Base-by-base conservation (phyloP, 1,140 invertebrate genomes). In the Cydia pomonella region DNA sequence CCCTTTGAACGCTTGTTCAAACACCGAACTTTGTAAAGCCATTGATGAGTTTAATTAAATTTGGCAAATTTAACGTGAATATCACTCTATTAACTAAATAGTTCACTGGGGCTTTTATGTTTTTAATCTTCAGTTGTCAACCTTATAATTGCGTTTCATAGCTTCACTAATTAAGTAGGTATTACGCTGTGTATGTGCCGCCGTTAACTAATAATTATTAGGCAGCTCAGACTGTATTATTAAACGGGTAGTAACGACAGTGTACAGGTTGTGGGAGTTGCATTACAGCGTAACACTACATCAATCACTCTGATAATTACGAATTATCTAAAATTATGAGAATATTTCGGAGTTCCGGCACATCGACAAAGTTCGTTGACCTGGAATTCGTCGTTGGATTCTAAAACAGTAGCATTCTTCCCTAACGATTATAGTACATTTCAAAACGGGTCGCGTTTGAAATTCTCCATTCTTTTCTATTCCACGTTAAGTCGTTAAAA, bases 181-280 rank as follows among this genome's bases (percentile, higher is more conserved):
- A 80, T 13, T 63, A 25, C 29, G 23, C 23, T 25, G 69, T 73
- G 62, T 75, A 77, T 76, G 76, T 76, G 76, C 21, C 66, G 75
- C 75, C 81, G 76, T 80, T 79, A 79, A 77, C 72, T 74, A 73
- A 74, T 77, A 78, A 78, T 82, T 80, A 81, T 74, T 50, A 75
- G 77, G 50, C 71, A 74, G 76, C 72, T 72, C 75, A 76, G 73
- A 74, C 71, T 33, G 44, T 73, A 64, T 76, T 78, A 76, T 81
- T 79, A 79, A 77, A 76, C 74, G 75, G 38, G 75, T 59, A 80
- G 71, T 80, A 44, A 73, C 50, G 64, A n/a, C 76, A 80, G 77
- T 66, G 76, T 77, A 75, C 72, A 79, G 77, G 74, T 64, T 71
- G 76, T 76, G 23, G 74, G 73, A 76, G 78, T 75, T 75, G 73